These are phyloP conservation scores for Montipora sp. DNA, from an alignment of 64 coral and sea anemone species.

Conservation along the genomic window DNA sequence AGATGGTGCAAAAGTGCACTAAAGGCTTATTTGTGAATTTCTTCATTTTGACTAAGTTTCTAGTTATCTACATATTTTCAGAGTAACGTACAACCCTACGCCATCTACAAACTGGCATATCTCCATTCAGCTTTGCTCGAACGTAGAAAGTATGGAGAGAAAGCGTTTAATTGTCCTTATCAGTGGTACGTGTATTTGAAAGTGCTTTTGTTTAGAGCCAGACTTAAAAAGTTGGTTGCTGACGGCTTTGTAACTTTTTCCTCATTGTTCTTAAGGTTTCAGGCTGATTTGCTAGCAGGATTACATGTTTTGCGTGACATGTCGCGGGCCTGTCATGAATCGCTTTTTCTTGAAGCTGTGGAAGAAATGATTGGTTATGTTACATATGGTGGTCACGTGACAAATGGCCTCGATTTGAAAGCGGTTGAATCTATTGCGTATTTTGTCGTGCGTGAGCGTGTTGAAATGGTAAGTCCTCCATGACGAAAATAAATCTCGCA, in stretches of 20 bases:
- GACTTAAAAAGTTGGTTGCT: not conserved
- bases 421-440: slow-evolving; percentile 56
- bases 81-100: slow-evolving; percentile 61
- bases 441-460: not conserved
- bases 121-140: slow-evolving; percentile 70
- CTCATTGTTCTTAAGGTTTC: slow-evolving; percentile 55
- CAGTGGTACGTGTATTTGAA: slow-evolving; percentile 59
- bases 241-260: not conserved
- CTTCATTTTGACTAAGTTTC: not conserved
- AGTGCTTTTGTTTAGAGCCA: not conserved
- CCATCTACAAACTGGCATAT: slow-evolving; percentile 72
- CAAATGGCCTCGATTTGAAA: slow-evolving; percentile 66
- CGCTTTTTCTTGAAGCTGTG: slow-evolving; percentile 2
- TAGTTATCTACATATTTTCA: slow-evolving; percentile 22
- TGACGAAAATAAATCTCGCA: too few relatives aligned
- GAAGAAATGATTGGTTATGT: slow-evolving; percentile 45
- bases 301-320: slow-evolving; percentile 69
- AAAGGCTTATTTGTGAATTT: not conserved
- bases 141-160: slow-evolving; percentile 53
- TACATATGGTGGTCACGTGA: slow-evolving; percentile 78
- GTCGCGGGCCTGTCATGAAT: slow-evolving; percentile 27
- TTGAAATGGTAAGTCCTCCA: not conserved
- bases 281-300: slow-evolving; percentile 60
- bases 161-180: slow-evolving; percentile 70
- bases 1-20: too few relatives aligned